phyloP scores from a whole-genome alignment of 2,797 vertebrate genomes.

The Mionectes olivaceus region DNA sequence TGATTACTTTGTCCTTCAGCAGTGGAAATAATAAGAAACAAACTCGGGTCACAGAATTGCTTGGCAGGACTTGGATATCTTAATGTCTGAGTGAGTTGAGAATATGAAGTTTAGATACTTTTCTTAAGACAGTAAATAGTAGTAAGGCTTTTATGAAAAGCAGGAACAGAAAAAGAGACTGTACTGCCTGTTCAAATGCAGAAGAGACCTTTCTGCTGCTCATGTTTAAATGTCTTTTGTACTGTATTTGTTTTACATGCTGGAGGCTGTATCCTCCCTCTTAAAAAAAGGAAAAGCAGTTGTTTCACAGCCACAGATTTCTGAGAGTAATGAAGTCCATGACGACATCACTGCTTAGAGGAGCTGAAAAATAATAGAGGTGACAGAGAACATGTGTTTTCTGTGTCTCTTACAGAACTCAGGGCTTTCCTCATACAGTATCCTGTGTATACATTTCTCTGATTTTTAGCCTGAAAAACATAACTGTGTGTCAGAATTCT shows the following conservation, averaged over 20 bases:
- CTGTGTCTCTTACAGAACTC: not conserved
- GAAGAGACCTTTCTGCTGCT: not conserved
- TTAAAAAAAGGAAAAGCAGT: not conserved
- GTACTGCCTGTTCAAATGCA: not conserved
- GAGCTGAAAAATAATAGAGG: not conserved
- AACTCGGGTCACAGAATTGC: not conserved
- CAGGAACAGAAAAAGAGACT: not conserved
- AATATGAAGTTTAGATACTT: not conserved
- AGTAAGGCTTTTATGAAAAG: not conserved
- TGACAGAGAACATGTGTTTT: not conserved
- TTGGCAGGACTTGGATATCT: not conserved
- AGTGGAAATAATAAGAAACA: not conserved
- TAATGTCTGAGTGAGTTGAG: not conserved
- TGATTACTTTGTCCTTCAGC: not conserved
- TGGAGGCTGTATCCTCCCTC: not conserved
- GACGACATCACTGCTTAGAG: not conserved
- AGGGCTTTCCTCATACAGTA: not conserved
- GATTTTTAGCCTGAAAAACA: not conserved
- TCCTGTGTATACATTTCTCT: not conserved
- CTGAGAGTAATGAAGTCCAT: not conserved
- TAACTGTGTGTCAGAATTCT: not conserved
- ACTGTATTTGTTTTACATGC: not conserved
- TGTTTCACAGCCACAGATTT: not conserved
- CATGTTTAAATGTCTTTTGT: not conserved
- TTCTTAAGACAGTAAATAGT: not conserved